phyloP scores from a whole-genome alignment of 2,888 invertebrate genomes.

The Drosophila imparisetae region DNA sequence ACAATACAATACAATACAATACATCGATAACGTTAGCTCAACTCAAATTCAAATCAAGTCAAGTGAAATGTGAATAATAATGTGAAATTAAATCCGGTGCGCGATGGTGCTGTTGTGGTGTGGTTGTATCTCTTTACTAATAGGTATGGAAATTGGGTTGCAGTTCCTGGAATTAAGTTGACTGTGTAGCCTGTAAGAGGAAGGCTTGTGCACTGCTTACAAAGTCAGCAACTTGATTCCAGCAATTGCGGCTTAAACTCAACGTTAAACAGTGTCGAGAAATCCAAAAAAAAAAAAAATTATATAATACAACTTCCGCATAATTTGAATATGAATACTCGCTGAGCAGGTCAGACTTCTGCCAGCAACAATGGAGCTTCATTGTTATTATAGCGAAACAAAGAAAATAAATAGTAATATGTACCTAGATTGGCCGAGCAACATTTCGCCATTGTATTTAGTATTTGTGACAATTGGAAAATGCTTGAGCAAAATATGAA shows the following conservation, averaged over 20 bases:
- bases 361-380: conserved; percentile 1
- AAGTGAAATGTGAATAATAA: conserved; percentile 28
- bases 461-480: conserved; percentile 27
- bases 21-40: conserved; percentile 50
- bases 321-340: conserved; percentile 31
- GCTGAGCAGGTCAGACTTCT: conserved; percentile 1
- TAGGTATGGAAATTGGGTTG: conserved; percentile 71
- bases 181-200: conserved; percentile 84
- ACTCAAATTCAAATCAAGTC: conserved; percentile 3
- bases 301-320: conserved; percentile 8
- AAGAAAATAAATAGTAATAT: conserved; percentile 13
- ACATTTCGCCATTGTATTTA: conserved; percentile 49
- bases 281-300: conserved; percentile 5
- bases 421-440: conserved; percentile 24
- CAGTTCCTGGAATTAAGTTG: conserved; percentile 85
- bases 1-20: conserved; percentile 3
- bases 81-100: conserved; percentile 22
- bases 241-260: conserved; percentile 83
- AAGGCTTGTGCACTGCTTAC: conserved; percentile 80
- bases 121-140: conserved; percentile 17
- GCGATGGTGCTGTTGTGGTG: conserved; percentile 10
- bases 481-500: conserved; percentile 26
- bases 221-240: conserved; percentile 85
- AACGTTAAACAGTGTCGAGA: conserved; percentile 45
- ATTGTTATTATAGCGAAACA: conserved; percentile 38